A percentile compares a stretch with the other conserved stretches of the same genome.
phyloP scores from a whole-genome alignment of 2,888 invertebrate genomes.

The Lepidocyrtinus sp. region DNA sequence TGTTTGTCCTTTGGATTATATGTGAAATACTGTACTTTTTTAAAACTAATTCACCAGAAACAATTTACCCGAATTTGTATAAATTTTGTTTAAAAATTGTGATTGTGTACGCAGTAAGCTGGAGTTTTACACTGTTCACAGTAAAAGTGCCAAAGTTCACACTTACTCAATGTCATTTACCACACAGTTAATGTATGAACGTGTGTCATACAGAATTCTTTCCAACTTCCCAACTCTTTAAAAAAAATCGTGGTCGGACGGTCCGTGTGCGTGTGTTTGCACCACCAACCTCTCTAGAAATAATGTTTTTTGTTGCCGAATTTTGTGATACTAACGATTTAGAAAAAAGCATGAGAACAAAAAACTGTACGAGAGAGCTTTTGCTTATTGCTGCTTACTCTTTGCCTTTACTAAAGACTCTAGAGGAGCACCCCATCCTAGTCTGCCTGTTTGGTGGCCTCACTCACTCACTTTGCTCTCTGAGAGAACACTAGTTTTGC shows the following conservation, averaged over 20 bases:
- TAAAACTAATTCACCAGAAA: too few species aligned
- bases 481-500: constrained; percentile 41
- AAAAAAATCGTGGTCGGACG: constrained; percentile 5
- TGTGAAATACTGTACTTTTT: background rate
- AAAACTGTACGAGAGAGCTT: constrained; percentile 25
- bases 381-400: constrained; percentile 33
- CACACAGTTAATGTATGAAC: too few species aligned
- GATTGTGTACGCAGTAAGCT: background rate
- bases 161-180: too few species aligned
- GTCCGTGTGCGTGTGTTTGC: constrained; percentile 8
- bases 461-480: constrained; percentile 24
- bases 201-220: background rate
- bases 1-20: background rate
- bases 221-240: background rate
- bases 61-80: too few species aligned
- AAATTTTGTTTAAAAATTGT: constrained; percentile 1
- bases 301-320: constrained; percentile 14
- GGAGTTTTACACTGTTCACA: background rate
- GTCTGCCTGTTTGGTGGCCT: constrained; percentile 57
- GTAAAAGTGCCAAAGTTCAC: background rate
- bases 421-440: constrained; percentile 42
- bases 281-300: constrained; percentile 7
- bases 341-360: constrained; percentile 21
- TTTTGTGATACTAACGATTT: background rate
- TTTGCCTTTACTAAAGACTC: constrained; percentile 27